Base-by-base conservation (phyloP, 2,797 vertebrate genomes). In the Onychomys torridus region DNA sequence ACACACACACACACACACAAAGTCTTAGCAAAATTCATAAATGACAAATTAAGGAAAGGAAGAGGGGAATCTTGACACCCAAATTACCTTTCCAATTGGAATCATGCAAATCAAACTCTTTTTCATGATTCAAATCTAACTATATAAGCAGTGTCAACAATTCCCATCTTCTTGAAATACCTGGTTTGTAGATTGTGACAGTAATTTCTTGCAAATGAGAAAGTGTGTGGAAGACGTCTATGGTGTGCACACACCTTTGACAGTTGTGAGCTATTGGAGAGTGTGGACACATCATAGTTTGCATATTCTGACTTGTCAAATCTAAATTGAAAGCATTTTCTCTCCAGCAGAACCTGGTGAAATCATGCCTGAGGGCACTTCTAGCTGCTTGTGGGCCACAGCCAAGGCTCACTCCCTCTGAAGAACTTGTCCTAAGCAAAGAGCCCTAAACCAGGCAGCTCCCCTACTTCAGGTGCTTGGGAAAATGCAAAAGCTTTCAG, bases 21-120 rank as follows among this genome's bases (percentile, higher is more conserved):
- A 94, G 57, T 82, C n/a, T 92, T 73, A 79, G 12, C 19, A 81
- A 97, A 96, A 25, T 93, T 90, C 17, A 87, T 57, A 49, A 96
- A 87, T 92, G 46, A 17, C 32, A 75, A 40, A 43, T 71, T 90
- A 49, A 90, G 17, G 11, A 65, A 65, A 90, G 2, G 4, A 10
- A 3, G 27, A 29, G 19, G 21, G 29, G 21, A 7, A 55, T 81
- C 13, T 11, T 7, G 13, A 63, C 2, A 12, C 83, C 29, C 7
- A 85, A 94, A 76, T 77, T 85, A 78, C 34, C 13, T 93, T 87
- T 19, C 37, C 11, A 75, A 8, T 29, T 40, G 79, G 8, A 37
- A n/a, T n/a, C 19, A 84, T 37, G 65, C 46, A 89, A 92, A 78
- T 29, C 55, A 63, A 46, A 85, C 29, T 61, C 49, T 69, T n/a